Conservation (phyloP, 2,797 vertebrate species). For the Perodicticus potto region DNA sequence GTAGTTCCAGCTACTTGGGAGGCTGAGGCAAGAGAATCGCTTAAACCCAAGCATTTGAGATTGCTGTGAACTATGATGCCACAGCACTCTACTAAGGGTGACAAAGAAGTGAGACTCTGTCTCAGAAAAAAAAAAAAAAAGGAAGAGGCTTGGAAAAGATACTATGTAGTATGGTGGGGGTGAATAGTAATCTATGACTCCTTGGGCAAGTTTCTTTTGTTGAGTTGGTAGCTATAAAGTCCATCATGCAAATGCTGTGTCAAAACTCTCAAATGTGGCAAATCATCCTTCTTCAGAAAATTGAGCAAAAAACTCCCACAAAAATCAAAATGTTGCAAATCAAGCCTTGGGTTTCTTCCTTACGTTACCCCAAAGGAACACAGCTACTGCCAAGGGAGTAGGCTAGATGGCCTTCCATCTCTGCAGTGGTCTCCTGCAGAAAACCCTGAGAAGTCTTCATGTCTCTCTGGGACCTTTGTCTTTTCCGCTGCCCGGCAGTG, state of each 20-base stretch:
- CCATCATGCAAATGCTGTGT: not conserved
- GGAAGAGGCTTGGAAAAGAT: constrained; percentile 13
- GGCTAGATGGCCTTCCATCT: not conserved
- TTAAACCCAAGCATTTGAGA: no score
- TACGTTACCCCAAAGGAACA: not conserved
- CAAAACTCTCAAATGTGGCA: not conserved
- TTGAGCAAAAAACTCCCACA: not conserved
- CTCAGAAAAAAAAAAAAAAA: not conserved
- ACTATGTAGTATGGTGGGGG: not conserved
- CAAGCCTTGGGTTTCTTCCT: not conserved
- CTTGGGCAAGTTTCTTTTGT: not conserved
- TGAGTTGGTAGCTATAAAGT: not conserved
- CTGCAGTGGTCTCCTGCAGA: not conserved
- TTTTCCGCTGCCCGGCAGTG: not conserved
- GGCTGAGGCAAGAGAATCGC: no score
- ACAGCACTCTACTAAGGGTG: no score
- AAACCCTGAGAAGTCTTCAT: not conserved
- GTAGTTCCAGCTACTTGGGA: no score
- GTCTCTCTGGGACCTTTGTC: not conserved
- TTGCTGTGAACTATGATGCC: no score
- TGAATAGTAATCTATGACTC: not conserved
- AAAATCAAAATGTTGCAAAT: not conserved
- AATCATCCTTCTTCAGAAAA: not conserved
- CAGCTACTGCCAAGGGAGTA: not conserved
- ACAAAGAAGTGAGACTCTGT: no score